Evolutionary conservation across 2,797 vertebrate species (phyloP).

Genomic region (Otus scops): DNA sequence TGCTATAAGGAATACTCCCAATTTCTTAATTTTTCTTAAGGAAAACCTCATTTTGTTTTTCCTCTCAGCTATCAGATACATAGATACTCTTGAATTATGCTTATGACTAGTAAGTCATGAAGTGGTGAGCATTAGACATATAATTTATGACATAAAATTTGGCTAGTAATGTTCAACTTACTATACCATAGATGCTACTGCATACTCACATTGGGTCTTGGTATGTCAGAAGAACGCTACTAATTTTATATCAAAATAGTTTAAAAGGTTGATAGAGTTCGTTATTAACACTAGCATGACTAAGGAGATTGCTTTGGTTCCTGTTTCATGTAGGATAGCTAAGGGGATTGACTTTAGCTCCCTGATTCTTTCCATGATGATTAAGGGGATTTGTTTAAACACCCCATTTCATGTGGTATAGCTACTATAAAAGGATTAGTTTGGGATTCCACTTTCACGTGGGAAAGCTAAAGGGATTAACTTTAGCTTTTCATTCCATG

Average conservation of each 20-base stretch:
- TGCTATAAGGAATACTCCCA: neutral
- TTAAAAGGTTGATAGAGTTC: neutral
- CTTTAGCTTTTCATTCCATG: constrained; percentile 59
- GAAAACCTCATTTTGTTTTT: neutral
- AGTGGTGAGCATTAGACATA: neutral
- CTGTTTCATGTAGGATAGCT: constrained; percentile 24
- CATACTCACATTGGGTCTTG: neutral
- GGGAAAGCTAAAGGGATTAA: constrained; percentile 68
- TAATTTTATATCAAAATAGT: constrained; percentile 2
- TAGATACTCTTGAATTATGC: neutral
- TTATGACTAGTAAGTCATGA: neutral
- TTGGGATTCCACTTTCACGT: constrained; percentile 59
- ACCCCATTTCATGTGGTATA: constrained; percentile 52
- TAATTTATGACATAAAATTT: neutral
- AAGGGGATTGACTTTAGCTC: constrained; percentile 59
- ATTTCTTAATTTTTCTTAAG: neutral
- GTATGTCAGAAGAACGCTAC: neutral
- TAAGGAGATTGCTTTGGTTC: constrained; percentile 54
- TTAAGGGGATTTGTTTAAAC: constrained; percentile 69
- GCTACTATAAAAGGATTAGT: constrained; percentile 70
- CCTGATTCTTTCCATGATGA: constrained; percentile 56
- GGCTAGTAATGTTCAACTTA: neutral
- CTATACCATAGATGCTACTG: neutral
- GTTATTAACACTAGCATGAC: constrained; percentile 43
- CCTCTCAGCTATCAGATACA: neutral